These are phyloP conservation scores for Trinorchestia longiramus DNA, from an alignment of 1,140 invertebrate genomes.

Conservation along the genomic window DNA sequence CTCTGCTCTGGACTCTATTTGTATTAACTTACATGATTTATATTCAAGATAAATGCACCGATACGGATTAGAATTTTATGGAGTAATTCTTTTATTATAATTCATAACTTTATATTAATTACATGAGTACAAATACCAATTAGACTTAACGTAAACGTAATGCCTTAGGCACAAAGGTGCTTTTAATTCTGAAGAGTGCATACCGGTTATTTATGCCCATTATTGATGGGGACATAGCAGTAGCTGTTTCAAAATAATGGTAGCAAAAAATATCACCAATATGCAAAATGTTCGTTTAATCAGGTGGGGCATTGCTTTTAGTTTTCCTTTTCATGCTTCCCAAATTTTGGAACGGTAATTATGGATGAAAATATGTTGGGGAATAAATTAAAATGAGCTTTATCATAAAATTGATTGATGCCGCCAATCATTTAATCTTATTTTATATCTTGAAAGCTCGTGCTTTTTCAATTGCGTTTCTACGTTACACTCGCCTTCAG, in stretches of 20 bases:
- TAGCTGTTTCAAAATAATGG: background rate
- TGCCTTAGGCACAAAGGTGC: background rate
- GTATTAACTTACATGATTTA: background rate
- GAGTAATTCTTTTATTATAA: background rate
- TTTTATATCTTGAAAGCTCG: background rate
- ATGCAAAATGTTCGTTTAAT: no score
- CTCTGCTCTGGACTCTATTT: background rate
- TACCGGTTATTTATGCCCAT: background rate
- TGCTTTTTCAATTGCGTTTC: background rate
- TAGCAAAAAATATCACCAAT: background rate
- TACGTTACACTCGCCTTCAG: background rate
- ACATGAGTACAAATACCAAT: background rate
- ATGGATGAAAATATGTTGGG: background rate
- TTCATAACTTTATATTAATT: background rate
- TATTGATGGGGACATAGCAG: background rate
- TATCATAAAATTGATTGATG: background rate
- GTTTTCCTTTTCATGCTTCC: background rate
- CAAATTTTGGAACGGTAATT: background rate
- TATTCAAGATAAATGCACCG: background rate
- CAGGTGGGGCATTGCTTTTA: background rate
- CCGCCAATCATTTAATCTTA: background rate
- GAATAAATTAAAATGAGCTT: background rate
- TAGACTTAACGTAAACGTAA: background rate
- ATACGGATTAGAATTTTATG: background rate
- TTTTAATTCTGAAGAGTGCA: background rate